Evolutionary conservation across 2,888 invertebrate species (phyloP), one percentile per base, ranked within the genome.

Genomic region (Stenurella melanura): DNA sequence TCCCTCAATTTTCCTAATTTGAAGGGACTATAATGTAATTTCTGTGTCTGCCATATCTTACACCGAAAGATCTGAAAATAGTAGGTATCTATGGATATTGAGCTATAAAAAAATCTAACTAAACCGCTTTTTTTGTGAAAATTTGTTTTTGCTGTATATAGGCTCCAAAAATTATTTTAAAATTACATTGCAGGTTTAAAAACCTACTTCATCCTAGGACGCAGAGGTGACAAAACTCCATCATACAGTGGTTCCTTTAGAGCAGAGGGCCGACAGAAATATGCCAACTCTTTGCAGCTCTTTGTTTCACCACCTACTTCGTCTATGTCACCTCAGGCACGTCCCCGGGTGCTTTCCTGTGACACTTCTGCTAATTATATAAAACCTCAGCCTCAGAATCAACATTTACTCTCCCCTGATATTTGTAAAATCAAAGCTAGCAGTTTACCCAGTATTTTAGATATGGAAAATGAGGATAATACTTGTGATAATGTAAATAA

Each of bases 151-250:
- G n/a, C n/a, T n/a, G n/a, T n/a, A n/a, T n/a, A n/a, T n/a, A n/a
- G n/a, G n/a, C n/a, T n/a, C 12, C 12, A 7, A 50, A n/a, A 6
- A 50, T 4, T 15, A 4, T 50, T 50, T 17, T 4, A 50, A 50
- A 50, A 50, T n/a, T 34, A 34, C 21, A 18, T 75, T 50, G 15
- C 89, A 96, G 96, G 95, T 87, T 92, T 96, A 87, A 95, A 95
- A 89, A 96, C 97, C 0, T 97, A 94, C 89, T 97, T 97, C 89
- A 96, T 97, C 76, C 92, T 94, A 87, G 95, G 95, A 34, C 92
- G 95, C 30, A 94, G 93, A 87, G 90, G 92, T 80, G 93, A 92
- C 84, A 90, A 84, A 26, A 87, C 87, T 17, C 86, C 89, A 0
- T 88, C 89, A 0, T 88, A 88, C 71, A 88, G 86, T 60, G 89